These are phyloP conservation scores for Mormyrus iriodes DNA, from an alignment of 2,113 vertebrate species.

Conservation along the genomic window DNA sequence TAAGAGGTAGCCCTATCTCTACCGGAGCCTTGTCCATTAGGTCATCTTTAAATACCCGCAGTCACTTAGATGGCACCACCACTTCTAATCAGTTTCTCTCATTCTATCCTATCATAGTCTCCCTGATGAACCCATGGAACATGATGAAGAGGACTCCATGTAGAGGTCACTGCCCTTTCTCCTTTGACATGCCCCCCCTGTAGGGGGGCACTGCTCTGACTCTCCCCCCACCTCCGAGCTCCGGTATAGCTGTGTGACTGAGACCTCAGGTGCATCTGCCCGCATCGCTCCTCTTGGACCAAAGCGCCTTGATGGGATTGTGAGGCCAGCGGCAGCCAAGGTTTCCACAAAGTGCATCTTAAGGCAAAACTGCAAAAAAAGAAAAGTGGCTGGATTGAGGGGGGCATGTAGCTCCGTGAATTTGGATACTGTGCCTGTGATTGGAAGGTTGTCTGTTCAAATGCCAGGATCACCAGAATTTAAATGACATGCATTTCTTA, in stretches of 20 bases:
- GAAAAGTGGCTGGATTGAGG: neutral
- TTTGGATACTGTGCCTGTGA: neutral
- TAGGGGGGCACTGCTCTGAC: neutral
- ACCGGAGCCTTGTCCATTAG: neutral
- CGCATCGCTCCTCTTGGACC: neutral
- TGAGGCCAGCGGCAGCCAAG: neutral
- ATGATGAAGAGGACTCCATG: slow-evolving; percentile 39
- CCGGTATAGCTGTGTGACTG: slow-evolving; percentile 20
- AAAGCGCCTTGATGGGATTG: neutral
- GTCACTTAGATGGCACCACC: neutral
- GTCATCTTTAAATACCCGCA: neutral
- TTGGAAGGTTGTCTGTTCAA: neutral
- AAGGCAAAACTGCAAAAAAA: neutral
- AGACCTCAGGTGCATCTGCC: neutral
- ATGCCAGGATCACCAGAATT: neutral
- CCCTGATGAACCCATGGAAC: slow-evolving; percentile 57
- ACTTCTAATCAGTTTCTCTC: neutral
- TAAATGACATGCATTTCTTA: neutral
- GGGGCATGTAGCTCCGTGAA: neutral
- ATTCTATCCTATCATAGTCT: slow-evolving; percentile 30
- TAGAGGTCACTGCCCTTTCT: slow-evolving; percentile 34
- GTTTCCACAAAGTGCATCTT: neutral
- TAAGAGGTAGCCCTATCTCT: slow-evolving; percentile 63
- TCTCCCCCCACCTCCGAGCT: slow-evolving; percentile 13
- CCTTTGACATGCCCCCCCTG: slow-evolving; percentile 33